Evolutionary conservation across 2,888 invertebrate species (phyloP), one percentile per base, ranked within the genome.

Genomic region (Eumacrocentrus americanus): DNA sequence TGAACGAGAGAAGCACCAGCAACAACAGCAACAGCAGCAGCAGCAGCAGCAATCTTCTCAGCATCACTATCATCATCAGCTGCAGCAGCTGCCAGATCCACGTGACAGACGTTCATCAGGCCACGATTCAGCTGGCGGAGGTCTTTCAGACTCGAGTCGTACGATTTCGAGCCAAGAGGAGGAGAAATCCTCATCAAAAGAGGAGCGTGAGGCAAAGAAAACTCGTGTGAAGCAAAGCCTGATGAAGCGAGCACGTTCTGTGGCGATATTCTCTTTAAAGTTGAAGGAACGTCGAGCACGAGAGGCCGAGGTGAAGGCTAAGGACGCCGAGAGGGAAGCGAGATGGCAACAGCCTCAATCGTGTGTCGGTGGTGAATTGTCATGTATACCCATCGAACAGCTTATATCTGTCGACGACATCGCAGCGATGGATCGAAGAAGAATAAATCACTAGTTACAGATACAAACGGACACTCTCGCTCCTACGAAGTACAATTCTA

Each of bases 251-350:
- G 92, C 93, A 4, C 85, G 92, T 11, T 92, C 92, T 0, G 92
- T 93, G 42, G 92, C 92, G 3, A 91, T 93, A 74, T 93, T 93
- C 81, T 92, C 92, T 3, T 81, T 93, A 51, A 92, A 92, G 58
- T 81, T 93, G 64, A 89, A 89, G 72, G 89, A 89, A 72, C 84
- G 90, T n/a, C 84, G 91, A 55, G 92, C 92, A 58, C 82, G 91
- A 25, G 92, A 92, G 74, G 92, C 92, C 0, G 88, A 88, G 63
- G 81, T 84, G 55, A 89, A 88, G 60, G 88, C 88, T 23, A 86
- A 86, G 61, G 87, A 86, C 62, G 84, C 84, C 20, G 83, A 85
- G 66, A 83, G 84, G 72, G 83, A 84, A 71, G 84, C 84, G 16
- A 88, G 88, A 80, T 81, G 71, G 76, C 80, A 72, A 64, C 82